Base-by-base conservation (phyloP, 2,797 vertebrate genomes). In the Uromys caudimaculatus region DNA sequence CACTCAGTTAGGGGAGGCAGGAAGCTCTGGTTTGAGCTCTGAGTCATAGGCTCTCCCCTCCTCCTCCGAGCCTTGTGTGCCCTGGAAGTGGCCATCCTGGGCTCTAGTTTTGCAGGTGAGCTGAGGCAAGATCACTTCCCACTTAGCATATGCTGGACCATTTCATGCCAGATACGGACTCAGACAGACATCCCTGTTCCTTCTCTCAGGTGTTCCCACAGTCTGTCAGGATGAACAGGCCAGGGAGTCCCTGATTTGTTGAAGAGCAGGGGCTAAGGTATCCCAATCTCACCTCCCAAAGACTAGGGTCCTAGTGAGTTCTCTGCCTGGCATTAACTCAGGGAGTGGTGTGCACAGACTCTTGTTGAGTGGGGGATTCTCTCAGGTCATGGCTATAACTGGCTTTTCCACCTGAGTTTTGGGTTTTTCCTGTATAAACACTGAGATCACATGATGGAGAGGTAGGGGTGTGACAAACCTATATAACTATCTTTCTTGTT, bases 1-100 rank as follows among this genome's bases (percentile, higher is more conserved):
- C 71, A 27, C 3, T n/a, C 47, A 35, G 3, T 24, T 16, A 17
- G 50, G 23, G 2, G 0, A 1, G 23, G 3, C 1, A 2, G 32
- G 24, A 27, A 41, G 44, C 41, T 41, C 38, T 1, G 60, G 56
- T 44, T 58, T 14, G 6, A 58, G 81, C 16, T 4, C 2, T 16
- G 38, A 64, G 0, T 54, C 69, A 4, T 1, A 35, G 76, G 41
- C 19, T 24, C 35, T 29, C 0, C 27, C 47, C 16, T n/a, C 60
- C 86, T 54, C 19, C 84, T 17, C 9, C 10, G 10, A n/a, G 78
- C 78, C 50, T 27, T 29, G 44, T 60, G 16, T 44, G 2, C 3
- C 6, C 3, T 16, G 54, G 7, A 82, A 78, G 75, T 23, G 35
- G 27, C 8, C 1, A 4, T 56, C 4, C n/a, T n/a, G n/a, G 7